Evolutionary conservation across 2,113 vertebrate genomes (phyloP), one percentile per base, ranked within the genome.

Genomic region (Cinclus mexicanus): DNA sequence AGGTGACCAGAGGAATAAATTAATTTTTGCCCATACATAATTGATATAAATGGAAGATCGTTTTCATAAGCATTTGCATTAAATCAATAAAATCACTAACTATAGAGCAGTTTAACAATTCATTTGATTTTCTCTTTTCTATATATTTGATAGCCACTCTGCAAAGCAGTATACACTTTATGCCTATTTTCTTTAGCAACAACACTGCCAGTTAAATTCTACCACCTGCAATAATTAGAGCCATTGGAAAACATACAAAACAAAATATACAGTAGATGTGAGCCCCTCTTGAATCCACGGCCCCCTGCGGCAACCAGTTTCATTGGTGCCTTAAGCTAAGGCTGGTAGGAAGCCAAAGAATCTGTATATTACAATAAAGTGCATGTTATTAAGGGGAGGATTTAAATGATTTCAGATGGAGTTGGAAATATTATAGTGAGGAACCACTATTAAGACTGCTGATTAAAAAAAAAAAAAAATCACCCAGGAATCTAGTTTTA

Each of bases 71-170:
- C 90, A 97, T 96, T 95, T 97, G 92, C 92, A 94, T 96, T 95
- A 95, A 98, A 98, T 98, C 90, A 96, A 96, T 97, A 97, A 96
- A 95, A 97, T 97, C 93, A 97, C 91, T 97, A 95, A 97, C 88
- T 96, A 96, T 93, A 97, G 84, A 88, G 83, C 95, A 91, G 89
- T 89, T 94, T 89, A 96, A 96, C 94, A 95, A 96, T 97, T 94
- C 96, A 97, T 96, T 97, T 97, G 90, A 95, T 96, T 97, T 97
- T 97, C 85, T 93, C 57, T 94, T 97, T 95, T 94, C 90, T 77
- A 94, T 91, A 96, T 83, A 95, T 84, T 95, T 93, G 86, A 93
- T 96, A 95, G 91, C 79, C 77, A 87, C 68, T 76, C 91, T 61
- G 67, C 72, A 90, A 68, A 95, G 96, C 76, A 76, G 92, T 93